These are phyloP conservation scores for Pagetopsis macropterus DNA, from an alignment of 2,797 vertebrate species.

Conservation along the genomic window DNA sequence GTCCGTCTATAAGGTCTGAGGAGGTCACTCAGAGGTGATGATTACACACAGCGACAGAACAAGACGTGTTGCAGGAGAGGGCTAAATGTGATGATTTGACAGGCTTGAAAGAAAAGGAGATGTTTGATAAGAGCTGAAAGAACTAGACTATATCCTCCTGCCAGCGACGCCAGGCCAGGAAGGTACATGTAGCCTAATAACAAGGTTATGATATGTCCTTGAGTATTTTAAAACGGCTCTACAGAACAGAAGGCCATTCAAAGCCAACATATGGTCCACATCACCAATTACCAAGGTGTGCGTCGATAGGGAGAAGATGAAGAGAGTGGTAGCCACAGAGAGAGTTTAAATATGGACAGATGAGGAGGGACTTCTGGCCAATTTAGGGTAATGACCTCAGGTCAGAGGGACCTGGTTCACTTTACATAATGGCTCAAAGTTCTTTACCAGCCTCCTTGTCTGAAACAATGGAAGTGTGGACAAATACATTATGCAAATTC, in stretches of 20 bases:
- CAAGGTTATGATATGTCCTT: conserved; percentile 47
- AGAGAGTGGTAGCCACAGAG: conserved; percentile 54
- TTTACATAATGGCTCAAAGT: conserved; percentile 26
- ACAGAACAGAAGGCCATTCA: conserved; percentile 72
- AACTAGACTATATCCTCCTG: conserved; percentile 4
- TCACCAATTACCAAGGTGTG: conserved; percentile 77
- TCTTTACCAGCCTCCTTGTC: background rate
- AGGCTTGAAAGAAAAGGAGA: conserved; percentile 23
- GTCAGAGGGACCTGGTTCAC: conserved; percentile 44
- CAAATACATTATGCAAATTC: conserved; percentile 22
- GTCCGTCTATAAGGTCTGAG: conserved; percentile 74
- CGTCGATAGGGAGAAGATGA: conserved; percentile 59
- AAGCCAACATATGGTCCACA: conserved; percentile 72
- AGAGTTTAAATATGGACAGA: conserved; percentile 59
- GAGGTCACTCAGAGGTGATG: conserved; percentile 66
- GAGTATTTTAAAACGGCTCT: conserved; percentile 28
- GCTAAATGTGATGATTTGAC: conserved; percentile 30
- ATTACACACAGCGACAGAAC: conserved; percentile 71
- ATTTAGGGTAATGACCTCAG: conserved; percentile 47
- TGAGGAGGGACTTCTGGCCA: conserved; percentile 46
- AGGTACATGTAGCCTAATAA: conserved; percentile 51
- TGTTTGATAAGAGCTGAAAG: conserved; percentile 24
- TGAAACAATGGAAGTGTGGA: conserved; percentile 13
- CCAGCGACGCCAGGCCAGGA: conserved; percentile 22
- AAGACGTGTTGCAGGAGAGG: background rate